Percentiles rank a stretch among this genome's conserved stretches.
These are phyloP conservation scores for Ochotona princeps DNA, from an alignment of 2,113 vertebrate genomes.

Conservation along the genomic window DNA sequence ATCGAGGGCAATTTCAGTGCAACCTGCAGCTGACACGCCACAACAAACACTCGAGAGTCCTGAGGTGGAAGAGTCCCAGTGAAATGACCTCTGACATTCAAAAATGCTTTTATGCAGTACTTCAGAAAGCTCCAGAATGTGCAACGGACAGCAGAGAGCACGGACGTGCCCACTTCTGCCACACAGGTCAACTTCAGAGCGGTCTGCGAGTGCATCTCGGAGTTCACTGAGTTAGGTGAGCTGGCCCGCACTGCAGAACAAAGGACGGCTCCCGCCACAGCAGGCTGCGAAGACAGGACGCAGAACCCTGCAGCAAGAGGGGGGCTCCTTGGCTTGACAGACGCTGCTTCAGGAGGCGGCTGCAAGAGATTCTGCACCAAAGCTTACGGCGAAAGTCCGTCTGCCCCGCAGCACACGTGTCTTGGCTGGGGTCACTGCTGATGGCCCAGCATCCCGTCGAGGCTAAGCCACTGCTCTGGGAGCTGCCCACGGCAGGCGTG, in stretches of 20 bases:
- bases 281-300: no score
- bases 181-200: background rate
- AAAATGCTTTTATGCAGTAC: background rate
- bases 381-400: background rate
- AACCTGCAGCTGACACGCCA: background rate
- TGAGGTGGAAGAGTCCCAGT: background rate
- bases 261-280: background rate
- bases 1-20: no score
- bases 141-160: background rate
- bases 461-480: background rate
- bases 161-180: fast-evolving
- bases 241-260: background rate
- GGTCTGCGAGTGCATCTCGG: background rate
- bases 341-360: background rate
- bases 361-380: background rate
- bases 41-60: background rate
- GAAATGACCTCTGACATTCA: background rate
- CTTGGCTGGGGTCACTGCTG: no score
- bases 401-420: background rate
- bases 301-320: background rate
- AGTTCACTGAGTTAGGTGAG: background rate
- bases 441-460: background rate
- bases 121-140: background rate
- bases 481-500: no score
- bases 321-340: background rate